These are phyloP conservation scores for Coregonus ussuriensis DNA, from an alignment of 2,797 vertebrate genomes.

Conservation along the genomic window DNA sequence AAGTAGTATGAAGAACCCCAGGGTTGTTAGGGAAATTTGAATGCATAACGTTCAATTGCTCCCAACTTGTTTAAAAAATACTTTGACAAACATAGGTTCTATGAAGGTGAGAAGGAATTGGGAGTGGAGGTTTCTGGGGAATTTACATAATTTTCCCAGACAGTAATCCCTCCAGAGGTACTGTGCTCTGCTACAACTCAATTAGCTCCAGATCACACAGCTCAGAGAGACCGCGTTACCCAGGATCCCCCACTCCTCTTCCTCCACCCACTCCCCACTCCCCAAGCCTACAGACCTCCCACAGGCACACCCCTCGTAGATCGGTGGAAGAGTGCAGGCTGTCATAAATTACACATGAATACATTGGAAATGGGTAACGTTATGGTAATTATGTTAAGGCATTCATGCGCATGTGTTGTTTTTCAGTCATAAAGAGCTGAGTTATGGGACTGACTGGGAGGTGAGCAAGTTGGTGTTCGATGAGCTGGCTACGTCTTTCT, in stretches of 20 bases:
- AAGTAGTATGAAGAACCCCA: too few species aligned
- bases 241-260: neutral
- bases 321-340: neutral
- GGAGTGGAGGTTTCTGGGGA: neutral
- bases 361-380: neutral
- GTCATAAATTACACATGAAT: neutral
- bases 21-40: too few species aligned
- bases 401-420: neutral
- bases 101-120: conserved; percentile 2
- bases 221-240: neutral
- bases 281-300: neutral
- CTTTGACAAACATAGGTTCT: neutral
- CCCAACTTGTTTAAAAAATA: neutral
- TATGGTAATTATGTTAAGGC: neutral
- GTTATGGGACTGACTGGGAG: neutral
- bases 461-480: neutral
- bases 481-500: too few species aligned
- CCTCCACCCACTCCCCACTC: neutral
- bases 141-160: neutral
- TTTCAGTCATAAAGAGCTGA: neutral
- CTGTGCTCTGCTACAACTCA: neutral
- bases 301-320: neutral
- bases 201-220: conserved; percentile 8
- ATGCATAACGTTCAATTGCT: neutral
- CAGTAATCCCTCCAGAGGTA: conserved; percentile 1